phyloP scores from a whole-genome alignment of 1,140 invertebrate genomes.

The Delia radicum region DNA sequence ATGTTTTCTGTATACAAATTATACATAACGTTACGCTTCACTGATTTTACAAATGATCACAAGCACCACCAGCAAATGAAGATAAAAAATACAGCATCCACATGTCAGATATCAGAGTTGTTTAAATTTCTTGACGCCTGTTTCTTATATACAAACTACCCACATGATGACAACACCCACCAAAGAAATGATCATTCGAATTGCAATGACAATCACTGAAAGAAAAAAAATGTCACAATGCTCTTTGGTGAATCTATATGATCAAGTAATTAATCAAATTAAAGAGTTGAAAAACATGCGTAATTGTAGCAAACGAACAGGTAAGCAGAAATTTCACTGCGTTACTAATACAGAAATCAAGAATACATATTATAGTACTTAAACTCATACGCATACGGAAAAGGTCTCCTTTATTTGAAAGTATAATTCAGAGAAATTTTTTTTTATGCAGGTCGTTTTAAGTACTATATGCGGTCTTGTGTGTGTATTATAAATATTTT shows the following conservation, averaged over 20 bases:
- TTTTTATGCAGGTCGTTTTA: not conserved
- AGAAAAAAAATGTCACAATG: not conserved
- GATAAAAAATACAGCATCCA: not conserved
- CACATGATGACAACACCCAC: not conserved
- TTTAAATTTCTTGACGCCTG: not conserved
- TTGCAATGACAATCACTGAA: not conserved
- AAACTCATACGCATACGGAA: too few species aligned
- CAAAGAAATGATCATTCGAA: not conserved
- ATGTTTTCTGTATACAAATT: not conserved
- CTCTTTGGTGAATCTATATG: not conserved
- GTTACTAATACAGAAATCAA: not conserved
- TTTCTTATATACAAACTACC: not conserved
- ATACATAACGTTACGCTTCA: not conserved
- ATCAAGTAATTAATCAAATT: not conserved
- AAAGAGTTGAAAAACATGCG: constrained; percentile 20
- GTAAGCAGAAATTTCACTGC: not conserved
- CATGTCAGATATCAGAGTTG: not conserved
- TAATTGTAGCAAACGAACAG: constrained; percentile 18
- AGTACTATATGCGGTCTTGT: not conserved
- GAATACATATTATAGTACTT: too few species aligned
- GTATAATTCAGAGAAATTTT: not conserved
- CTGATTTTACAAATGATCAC: not conserved
- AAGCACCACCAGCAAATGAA: not conserved
- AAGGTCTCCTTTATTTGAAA: too few species aligned
- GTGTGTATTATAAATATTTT: not conserved